These are phyloP conservation scores for Melospiza melodia DNA, from an alignment of 2,113 vertebrate species.

Conservation along the genomic window DNA sequence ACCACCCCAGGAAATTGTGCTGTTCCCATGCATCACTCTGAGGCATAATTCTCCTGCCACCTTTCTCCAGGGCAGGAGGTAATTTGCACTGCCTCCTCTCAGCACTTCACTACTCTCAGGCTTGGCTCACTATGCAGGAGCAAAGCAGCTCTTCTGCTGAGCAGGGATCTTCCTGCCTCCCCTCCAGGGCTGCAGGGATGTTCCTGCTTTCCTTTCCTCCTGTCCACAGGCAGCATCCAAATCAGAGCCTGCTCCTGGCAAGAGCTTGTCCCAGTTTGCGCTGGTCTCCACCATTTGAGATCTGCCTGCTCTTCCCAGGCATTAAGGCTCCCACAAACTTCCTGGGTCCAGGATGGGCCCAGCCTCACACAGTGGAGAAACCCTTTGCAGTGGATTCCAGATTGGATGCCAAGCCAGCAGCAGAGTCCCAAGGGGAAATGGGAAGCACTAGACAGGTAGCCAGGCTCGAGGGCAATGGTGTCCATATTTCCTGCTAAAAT, in stretches of 20 bases:
- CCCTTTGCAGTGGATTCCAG: neutral
- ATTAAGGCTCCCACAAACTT: neutral
- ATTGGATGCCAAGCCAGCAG: fast-evolving
- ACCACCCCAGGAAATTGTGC: neutral
- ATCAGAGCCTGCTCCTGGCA: neutral
- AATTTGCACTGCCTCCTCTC: neutral
- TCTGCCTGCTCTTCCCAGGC: neutral
- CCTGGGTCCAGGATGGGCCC: neutral
- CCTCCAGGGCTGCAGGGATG: neutral
- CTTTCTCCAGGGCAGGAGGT: neutral
- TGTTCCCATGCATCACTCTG: neutral
- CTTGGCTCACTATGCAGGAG: neutral
- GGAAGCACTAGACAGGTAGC: neutral
- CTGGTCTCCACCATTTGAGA: neutral
- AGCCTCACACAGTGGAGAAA: neutral
- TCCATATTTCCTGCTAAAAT: neutral
- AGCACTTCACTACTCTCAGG: neutral
- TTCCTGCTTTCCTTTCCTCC: neutral
- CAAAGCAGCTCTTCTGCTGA: neutral
- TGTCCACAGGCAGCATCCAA: neutral
- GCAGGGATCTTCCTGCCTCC: neutral
- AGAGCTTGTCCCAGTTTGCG: neutral
- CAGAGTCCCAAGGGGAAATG: neutral
- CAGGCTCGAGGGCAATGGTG: neutral
- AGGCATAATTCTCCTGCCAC: neutral